These are phyloP conservation scores for Chouioia cunea DNA, from an alignment of 2,888 invertebrate genomes.

Conservation along the genomic window DNA sequence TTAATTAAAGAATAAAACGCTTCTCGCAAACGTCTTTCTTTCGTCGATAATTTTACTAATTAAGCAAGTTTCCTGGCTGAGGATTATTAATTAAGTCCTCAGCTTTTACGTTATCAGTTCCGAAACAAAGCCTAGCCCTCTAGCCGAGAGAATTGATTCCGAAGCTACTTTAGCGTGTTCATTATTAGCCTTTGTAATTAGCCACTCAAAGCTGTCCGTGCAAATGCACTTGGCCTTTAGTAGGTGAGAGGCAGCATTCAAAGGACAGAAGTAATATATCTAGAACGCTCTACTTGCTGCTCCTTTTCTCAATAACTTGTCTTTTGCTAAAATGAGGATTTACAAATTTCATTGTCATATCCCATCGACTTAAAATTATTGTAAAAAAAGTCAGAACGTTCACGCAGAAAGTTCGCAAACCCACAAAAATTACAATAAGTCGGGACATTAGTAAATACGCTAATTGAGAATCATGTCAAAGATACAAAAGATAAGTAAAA, in stretches of 20 bases:
- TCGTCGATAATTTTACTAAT: constrained; percentile 37
- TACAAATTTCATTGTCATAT: constrained; percentile 23
- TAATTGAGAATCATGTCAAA: no score
- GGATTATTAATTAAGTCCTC: constrained; percentile 43
- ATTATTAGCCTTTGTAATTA: constrained; percentile 42
- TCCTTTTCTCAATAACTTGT: constrained; percentile 38
- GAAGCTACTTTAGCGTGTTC: constrained; percentile 23
- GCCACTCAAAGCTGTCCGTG: constrained; percentile 27
- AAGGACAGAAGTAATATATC: constrained; percentile 47
- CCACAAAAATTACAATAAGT: no score
- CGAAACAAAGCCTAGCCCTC: not conserved
- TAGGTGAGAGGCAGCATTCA: constrained; percentile 28
- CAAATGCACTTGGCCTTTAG: not conserved
- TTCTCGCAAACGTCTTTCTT: constrained; percentile 32
- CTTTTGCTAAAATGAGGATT: constrained; percentile 32
- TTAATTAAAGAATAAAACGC: constrained; percentile 43
- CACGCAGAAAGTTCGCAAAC: no score
- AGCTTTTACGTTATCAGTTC: not conserved
- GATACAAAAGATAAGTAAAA: no score
- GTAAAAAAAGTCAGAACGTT: no score
- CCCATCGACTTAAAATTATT: not conserved
- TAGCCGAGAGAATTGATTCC: constrained; percentile 21
- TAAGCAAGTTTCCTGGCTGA: constrained; percentile 27
- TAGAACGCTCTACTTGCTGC: not conserved
- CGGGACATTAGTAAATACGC: no score